phyloP scores from a whole-genome alignment of 2,888 invertebrate genomes.

The Ashinkailepas kermadecensis region DNA sequence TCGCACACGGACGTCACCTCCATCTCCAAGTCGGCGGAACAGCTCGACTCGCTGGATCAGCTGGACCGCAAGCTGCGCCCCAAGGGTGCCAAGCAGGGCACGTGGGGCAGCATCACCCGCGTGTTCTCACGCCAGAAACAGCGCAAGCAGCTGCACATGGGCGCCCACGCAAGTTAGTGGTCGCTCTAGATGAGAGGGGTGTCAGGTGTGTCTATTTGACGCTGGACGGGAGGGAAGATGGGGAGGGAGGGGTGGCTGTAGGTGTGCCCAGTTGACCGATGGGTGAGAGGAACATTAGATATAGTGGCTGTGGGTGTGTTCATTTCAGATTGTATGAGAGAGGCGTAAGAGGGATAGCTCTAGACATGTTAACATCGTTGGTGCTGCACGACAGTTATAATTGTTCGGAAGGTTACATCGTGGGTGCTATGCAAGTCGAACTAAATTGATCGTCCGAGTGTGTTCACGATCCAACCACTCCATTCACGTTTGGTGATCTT shows the following conservation, averaged over 20 bases:
- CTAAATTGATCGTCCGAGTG: too few relatives aligned
- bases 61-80: slow-evolving; percentile 34
- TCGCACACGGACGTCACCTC: slow-evolving; percentile 20
- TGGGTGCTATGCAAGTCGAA: too few relatives aligned
- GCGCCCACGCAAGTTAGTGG: background rate
- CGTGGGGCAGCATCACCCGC: slow-evolving; percentile 84
- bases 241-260: background rate
- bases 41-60: slow-evolving; percentile 56
- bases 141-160: slow-evolving; percentile 57
- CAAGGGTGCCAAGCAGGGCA: slow-evolving; percentile 47
- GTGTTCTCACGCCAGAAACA: slow-evolving; percentile 80
- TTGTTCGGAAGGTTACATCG: too few relatives aligned
- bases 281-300: too few relatives aligned
- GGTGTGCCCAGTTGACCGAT: background rate
- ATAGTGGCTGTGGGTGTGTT: too few relatives aligned
- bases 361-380: too few relatives aligned
- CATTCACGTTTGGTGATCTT: background rate
- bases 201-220: too few relatives aligned
- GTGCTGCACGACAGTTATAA: too few relatives aligned
- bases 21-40: slow-evolving; percentile 62
- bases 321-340: too few relatives aligned
- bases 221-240: background rate
- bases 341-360: too few relatives aligned
- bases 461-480: too few relatives aligned
- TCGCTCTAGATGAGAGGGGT: too few relatives aligned